A percentile compares a stretch with the other conserved stretches of the same genome.
phyloP scores from a whole-genome alignment of 2,797 vertebrate species.

The Phoxinus dragarum region DNA sequence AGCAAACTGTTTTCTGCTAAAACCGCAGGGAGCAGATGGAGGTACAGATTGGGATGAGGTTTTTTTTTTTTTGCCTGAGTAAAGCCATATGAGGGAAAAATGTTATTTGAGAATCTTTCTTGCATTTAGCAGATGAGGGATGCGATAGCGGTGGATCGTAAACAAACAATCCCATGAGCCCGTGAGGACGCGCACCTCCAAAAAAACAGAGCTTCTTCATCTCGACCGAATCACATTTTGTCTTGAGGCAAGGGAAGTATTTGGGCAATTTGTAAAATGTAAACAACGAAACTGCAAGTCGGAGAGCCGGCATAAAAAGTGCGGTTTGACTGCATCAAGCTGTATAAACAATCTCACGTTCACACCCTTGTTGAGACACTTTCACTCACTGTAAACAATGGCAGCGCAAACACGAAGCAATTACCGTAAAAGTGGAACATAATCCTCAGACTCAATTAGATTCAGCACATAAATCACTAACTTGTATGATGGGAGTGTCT shows the following conservation, averaged over 20 bases:
- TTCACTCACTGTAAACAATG: conserved; percentile 20
- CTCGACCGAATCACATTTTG: not conserved
- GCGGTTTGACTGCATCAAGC: conserved; percentile 4
- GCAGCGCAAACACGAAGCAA: conserved; percentile 4
- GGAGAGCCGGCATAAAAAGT: conserved; percentile 26
- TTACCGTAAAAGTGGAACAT: conserved; percentile 18
- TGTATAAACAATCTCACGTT: conserved; percentile 38
- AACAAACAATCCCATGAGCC: conserved; percentile 59
- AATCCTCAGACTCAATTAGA: not conserved
- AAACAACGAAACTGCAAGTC: conserved; percentile 44
- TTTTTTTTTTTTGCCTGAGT: conserved; percentile 65
- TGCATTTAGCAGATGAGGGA: conserved; percentile 60
- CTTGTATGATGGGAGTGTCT: conserved; percentile 24
- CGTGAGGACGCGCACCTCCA: not conserved
- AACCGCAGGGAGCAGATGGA: conserved; percentile 76
- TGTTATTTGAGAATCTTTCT: conserved; percentile 67
- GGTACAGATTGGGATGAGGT: conserved; percentile 73
- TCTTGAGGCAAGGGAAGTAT: conserved; percentile 16
- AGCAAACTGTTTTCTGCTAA: conserved; percentile 57
- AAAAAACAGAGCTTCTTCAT: conserved; percentile 5
- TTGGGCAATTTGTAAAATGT: conserved; percentile 41
- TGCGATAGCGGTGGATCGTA: conserved; percentile 52
- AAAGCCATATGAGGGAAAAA: conserved; percentile 70
- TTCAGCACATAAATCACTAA: conserved; percentile 14
- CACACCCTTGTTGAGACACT: conserved; percentile 34